Evolutionary conservation across 2,113 vertebrate species (phyloP), one percentile per base, ranked within the genome.

Genomic region (Bujurquina vittata): DNA sequence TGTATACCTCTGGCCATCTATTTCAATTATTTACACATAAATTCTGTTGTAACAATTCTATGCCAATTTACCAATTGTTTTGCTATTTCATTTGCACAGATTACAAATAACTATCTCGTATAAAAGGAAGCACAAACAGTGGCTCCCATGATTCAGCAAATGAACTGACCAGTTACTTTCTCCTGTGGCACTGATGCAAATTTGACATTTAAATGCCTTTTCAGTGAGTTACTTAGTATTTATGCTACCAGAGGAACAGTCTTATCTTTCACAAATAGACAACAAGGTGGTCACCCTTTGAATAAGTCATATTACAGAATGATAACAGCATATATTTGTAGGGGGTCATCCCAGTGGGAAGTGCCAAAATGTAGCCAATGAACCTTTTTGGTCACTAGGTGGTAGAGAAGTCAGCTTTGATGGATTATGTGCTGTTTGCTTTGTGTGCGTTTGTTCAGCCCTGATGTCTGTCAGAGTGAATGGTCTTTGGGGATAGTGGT

Each of bases 381-480:
- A 87, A 75, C 65, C 40, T 76, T 46, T 77, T 67, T 89, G 79
- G 84, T 81, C 75, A 81, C 69, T 26, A 63, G 84, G 73, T 83
- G 81, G 82, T 56, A 61, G 33, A 69, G 81, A 73, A 90, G 83
- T 89, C 80, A 85, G 77, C 85, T 91, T 89, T 91, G 90, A 92
- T 92, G 86, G 85, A 91, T 88, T 87, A 85, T 87, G 49, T 65
- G 75, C 63, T 77, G 78, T 77, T 81, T 14, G 9, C 67, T 89
- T 79, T 83, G 52, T 22, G 33, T 43, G 26, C 61, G 86, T 74
- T 77, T 65, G 15, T 65, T 81, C 74, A 77, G 82, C 74, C 80
- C 69, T 83, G 83, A 76, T 87, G 87, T 80, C 83, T 91, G 85
- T 91, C 87, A 88, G 88, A 88, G 35, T 86, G 82, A 87, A 74